These are phyloP conservation scores for Peromyscus nudipes DNA, from an alignment of 2,797 vertebrate genomes.

Conservation along the genomic window DNA sequence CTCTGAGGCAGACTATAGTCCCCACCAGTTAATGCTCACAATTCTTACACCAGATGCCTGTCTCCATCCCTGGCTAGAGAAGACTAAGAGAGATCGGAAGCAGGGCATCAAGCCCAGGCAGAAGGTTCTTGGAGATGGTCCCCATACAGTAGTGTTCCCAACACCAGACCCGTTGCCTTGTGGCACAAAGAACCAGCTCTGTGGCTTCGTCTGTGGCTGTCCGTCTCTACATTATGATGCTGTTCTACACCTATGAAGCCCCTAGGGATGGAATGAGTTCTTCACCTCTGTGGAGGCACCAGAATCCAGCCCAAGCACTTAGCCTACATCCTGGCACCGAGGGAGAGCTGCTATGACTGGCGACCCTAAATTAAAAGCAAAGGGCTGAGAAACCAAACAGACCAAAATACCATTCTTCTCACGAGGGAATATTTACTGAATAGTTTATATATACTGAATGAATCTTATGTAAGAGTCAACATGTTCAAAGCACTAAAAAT, in stretches of 20 bases:
- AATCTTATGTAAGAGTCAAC: conserved; percentile 87
- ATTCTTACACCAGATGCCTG: not conserved
- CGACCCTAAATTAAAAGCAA: conserved; percentile 67
- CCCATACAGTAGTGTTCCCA: no score
- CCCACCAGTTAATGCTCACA: rapidly evolving
- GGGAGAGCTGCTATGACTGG: conserved; percentile 33
- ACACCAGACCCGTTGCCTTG: not conserved
- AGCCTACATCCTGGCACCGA: not conserved
- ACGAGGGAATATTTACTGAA: conserved; percentile 84
- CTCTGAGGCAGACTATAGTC: not conserved
- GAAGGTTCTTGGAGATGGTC: not conserved
- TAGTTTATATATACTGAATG: conserved; percentile 84
- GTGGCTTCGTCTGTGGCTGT: not conserved
- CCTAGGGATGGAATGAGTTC: not conserved
- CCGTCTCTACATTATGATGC: rapidly evolving
- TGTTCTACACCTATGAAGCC: not conserved
- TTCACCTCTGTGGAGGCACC: not conserved
- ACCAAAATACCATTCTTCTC: conserved; percentile 82
- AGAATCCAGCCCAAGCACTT: not conserved
- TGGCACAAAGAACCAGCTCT: no score
- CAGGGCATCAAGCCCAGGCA: not conserved
- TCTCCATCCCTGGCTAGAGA: not conserved
- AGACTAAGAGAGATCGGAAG: not conserved
- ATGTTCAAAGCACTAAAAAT: conserved; percentile 86
- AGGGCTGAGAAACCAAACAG: conserved; percentile 82